Percentiles rank a stretch among this genome's conserved stretches.
These are phyloP conservation scores for Drosophila littoralis DNA, from an alignment of 1,140 invertebrate species.

Conservation along the genomic window DNA sequence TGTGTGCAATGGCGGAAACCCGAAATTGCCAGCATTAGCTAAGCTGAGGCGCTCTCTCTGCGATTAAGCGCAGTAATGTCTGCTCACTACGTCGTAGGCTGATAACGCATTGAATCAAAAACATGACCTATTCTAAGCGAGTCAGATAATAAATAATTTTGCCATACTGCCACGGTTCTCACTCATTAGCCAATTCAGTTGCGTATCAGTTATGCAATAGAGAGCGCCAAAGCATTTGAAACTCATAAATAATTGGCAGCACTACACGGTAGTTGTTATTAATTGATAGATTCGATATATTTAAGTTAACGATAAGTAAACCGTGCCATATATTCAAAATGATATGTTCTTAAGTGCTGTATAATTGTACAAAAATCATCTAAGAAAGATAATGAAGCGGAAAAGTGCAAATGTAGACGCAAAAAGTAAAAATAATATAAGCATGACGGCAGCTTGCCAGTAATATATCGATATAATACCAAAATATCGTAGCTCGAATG, in stretches of 20 bases:
- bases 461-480: background rate
- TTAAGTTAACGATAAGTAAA: background rate
- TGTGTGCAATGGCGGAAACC: conserved; percentile 29
- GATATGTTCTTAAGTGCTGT: background rate
- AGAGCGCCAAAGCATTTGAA: background rate
- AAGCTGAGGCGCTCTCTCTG: conserved; percentile 5
- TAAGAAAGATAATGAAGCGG: too few relatives aligned
- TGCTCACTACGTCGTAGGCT: conserved; percentile 1
- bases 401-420: too few relatives aligned
- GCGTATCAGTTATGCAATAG: background rate
- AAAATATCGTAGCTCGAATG: background rate
- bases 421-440: too few relatives aligned
- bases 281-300: background rate
- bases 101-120: conserved; percentile 28
- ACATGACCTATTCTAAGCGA: conserved; percentile 58
- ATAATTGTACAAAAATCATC: too few relatives aligned
- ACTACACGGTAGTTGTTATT: background rate
- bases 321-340: too few relatives aligned
- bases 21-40: conserved; percentile 7
- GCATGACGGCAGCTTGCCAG: too few relatives aligned
- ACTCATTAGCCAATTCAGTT: conserved; percentile 24
- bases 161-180: background rate
- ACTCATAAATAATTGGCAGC: background rate
- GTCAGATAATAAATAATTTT: conserved; percentile 18
- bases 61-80: background rate